Evolutionary conservation across 2,888 invertebrate species (phyloP).

Genomic region (Aplocera efformata): DNA sequence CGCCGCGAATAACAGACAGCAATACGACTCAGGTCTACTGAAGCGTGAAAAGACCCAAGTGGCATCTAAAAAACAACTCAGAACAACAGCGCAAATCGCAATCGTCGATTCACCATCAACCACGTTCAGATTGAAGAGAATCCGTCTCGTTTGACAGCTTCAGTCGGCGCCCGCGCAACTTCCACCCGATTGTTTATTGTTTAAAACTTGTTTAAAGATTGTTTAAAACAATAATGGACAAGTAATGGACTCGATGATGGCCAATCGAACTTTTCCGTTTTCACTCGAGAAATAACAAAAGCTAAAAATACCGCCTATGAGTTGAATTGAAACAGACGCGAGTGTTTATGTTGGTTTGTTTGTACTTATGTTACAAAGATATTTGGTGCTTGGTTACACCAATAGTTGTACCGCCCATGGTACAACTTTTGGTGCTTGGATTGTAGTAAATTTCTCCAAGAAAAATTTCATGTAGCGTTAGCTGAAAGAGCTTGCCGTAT

Average conservation of each 20-base stretch:
- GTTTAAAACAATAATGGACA: slow-evolving; percentile 33
- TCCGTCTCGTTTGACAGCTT: slow-evolving; percentile 34
- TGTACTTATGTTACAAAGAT: too few relatives aligned
- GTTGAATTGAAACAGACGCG: slow-evolving; percentile 23
- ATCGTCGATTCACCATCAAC: slow-evolving; percentile 3
- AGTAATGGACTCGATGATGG: slow-evolving; percentile 32
- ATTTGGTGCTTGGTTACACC: too few relatives aligned
- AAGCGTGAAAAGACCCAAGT: too few relatives aligned
- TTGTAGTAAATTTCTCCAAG: too few relatives aligned
- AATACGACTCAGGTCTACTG: too few relatives aligned
- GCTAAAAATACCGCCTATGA: slow-evolving; percentile 28
- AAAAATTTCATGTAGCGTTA: too few relatives aligned
- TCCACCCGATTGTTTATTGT: slow-evolving; percentile 25
- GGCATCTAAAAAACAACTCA: not conserved
- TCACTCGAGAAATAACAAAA: slow-evolving; percentile 39
- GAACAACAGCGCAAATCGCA: slow-evolving; percentile 7
- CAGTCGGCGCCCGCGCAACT: slow-evolving; percentile 31
- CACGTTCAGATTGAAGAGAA: slow-evolving; percentile 13
- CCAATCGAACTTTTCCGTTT: slow-evolving; percentile 27
- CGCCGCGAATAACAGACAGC: too few relatives aligned
- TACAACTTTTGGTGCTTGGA: too few relatives aligned
- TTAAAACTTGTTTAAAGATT: slow-evolving; percentile 15
- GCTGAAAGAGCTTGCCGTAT: too few relatives aligned
- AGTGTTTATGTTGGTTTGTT: too few relatives aligned
- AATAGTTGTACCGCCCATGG: too few relatives aligned